phyloP scores from a whole-genome alignment of 1,140 invertebrate species.

The Drosophila eugracilis region DNA sequence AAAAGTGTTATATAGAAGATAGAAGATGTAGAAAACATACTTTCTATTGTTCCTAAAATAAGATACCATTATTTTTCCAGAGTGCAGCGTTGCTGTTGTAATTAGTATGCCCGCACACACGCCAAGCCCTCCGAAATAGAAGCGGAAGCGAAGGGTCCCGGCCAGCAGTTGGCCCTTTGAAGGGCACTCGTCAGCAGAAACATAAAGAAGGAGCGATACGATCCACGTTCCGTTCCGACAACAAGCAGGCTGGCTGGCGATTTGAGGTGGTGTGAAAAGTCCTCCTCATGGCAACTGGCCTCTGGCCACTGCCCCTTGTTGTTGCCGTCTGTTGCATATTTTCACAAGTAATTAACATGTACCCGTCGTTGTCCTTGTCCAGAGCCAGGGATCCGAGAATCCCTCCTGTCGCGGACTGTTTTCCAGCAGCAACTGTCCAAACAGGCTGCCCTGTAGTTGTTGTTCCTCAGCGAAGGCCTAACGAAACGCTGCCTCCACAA shows the following conservation, averaged over 20 bases:
- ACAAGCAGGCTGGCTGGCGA: slow-evolving; percentile 38
- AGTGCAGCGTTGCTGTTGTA: slow-evolving; percentile 53
- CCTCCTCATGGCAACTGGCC: slow-evolving; percentile 67
- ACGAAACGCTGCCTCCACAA: slow-evolving; percentile 73
- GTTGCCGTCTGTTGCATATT: slow-evolving; percentile 77
- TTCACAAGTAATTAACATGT: slow-evolving; percentile 83
- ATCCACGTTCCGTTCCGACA: slow-evolving; percentile 12
- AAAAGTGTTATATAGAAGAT: too few relatives aligned
- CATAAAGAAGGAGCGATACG: slow-evolving; percentile 50
- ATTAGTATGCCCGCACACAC: slow-evolving; percentile 77
- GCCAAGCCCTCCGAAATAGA: slow-evolving; percentile 19
- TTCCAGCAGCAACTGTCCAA: slow-evolving; percentile 68
- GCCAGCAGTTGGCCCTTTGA: slow-evolving; percentile 33
- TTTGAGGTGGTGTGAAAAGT: slow-evolving; percentile 76
- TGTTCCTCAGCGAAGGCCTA: slow-evolving; percentile 62
- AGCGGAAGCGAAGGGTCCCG: slow-evolving; percentile 16
- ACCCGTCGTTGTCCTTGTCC: slow-evolving; percentile 73
- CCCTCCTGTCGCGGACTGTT: slow-evolving; percentile 8
- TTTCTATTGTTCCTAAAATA: not conserved
- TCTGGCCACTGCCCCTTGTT: too few relatives aligned
- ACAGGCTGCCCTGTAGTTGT: slow-evolving; percentile 60
- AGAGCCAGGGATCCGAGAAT: slow-evolving; percentile 27
- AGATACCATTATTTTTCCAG: not conserved
- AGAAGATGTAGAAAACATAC: too few relatives aligned
- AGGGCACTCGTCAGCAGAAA: slow-evolving; percentile 54